Evolutionary conservation across 2,888 invertebrate species (phyloP), one percentile per base, ranked within the genome.

Genomic region (Pseudococcus jackbeardsleyi): DNA sequence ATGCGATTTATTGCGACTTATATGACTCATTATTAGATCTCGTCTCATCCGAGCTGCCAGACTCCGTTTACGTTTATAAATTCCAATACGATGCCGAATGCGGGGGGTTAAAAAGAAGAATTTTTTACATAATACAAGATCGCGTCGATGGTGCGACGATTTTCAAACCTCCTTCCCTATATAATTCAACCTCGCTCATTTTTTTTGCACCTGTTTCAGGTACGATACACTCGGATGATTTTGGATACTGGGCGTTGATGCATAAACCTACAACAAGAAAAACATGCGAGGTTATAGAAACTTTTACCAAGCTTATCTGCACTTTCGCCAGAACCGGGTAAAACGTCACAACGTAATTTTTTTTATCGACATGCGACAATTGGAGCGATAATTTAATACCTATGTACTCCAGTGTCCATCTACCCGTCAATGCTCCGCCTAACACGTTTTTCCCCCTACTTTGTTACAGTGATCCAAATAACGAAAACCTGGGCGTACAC

Each of bases 311-410:
- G 33, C 72, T 72, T 72, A 33, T 72, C 39, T 33, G 33, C 12
- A 72, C 72, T 72, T 72, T 72, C 12, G 72, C 72, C 9, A 11
- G 17, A 33, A 72, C 72, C 17, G 72, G 72, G 72, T 72, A 72
- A 33, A 17, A 7, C 12, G 15, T 33, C 19, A 50, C 50, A 50
- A 1, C 15, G 50, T 15, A 17, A 50, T 17, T 50, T 50, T 17
- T 50, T 3, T 33, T 33, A 33, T 33, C 26, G 26, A n/a, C n/a
- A n/a, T n/a, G n/a, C n/a, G n/a, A 33, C 26, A 33, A 33, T 33
- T 33, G 1, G 26, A 33, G 26, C 26, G 26, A 33, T 33, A 33
- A 33, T 33, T 33, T 3, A 33, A n/a, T n/a, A n/a, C n/a, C n/a
- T n/a, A n/a, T n/a, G n/a, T n/a, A n/a, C n/a, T n/a, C n/a, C n/a